Conservation (phyloP, 1,140 invertebrate genomes). For the Andrena cerasifolii region DNA sequence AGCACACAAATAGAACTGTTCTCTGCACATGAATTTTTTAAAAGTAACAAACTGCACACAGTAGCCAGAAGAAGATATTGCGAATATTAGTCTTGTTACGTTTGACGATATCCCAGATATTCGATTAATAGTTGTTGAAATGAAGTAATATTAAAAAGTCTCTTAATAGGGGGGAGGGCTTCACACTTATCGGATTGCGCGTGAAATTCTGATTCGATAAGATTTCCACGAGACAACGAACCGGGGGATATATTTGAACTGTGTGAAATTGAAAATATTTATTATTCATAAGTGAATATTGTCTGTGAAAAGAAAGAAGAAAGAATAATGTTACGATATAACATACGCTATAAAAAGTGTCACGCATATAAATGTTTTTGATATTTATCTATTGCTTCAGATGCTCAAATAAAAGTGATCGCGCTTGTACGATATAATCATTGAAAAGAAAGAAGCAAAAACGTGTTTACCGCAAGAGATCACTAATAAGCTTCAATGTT, state of each 20-base stretch:
- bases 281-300: conserved; percentile 50
- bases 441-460: conserved; percentile 24
- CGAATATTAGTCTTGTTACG: conserved; percentile 54
- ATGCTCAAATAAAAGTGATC: conserved; percentile 63
- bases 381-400: conserved; percentile 62
- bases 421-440: conserved; percentile 49
- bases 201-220: conserved; percentile 42
- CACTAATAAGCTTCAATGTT: conserved; percentile 17
- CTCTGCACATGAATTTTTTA: conserved; percentile 38
- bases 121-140: conserved; percentile 51
- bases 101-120: conserved; percentile 42
- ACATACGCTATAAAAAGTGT: conserved; percentile 12
- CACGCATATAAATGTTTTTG: conserved; percentile 47
- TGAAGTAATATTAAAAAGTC: neutral
- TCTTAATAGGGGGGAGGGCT: neutral
- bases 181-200: conserved; percentile 12
- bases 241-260: conserved; percentile 52
- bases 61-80: conserved; percentile 10
- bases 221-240: conserved; percentile 64
- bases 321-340: conserved; percentile 30
- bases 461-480: neutral
- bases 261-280: conserved; percentile 50
- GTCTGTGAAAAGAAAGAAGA: conserved; percentile 19
- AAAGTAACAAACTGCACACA: conserved; percentile 17
- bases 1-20: neutral